Base-by-base conservation (phyloP, 2,113 vertebrate species). In the Nestor notabilis region DNA sequence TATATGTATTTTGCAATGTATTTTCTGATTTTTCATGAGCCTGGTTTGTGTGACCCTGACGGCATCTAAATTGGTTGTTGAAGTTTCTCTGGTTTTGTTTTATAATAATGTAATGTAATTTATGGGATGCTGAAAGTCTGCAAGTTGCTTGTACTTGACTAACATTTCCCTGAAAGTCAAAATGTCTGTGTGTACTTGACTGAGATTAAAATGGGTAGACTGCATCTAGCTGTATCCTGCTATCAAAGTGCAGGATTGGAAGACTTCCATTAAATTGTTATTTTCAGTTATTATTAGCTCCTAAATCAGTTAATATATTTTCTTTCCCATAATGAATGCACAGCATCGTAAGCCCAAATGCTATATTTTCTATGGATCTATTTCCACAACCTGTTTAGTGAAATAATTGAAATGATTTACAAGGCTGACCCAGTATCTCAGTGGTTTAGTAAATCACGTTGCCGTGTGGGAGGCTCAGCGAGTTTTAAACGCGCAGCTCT, bases 361-460 rank as follows among this genome's bases (percentile, higher is more conserved):
- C 93, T 76, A 37, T 97, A 94, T 96, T 97, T 97, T 95, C 94
- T 94, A 83, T 89, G 91, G 96, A 97, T 97, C 87, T 95, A 95
- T 91, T 90, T 95, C 95, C 78, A 71, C 94, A 95, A 95, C 90
- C 89, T 97, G 96, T 96, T 97, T 97, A 96, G 90, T 96, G 83
- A 93, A 96, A 96, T 91, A 93, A 97, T 97, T 97, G 96, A 94
- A 91, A 92, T 90, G 53, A 97, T 96, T 96, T 97, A 95, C 72
- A 94, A 85, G 82, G 87, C 90, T 94, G 93, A 93, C 93, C 90
- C 93, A 97, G 90, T 97, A 96, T 94, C 89, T 96, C 83, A 82
- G 89, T 43, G 83, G 92, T 95, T 97, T 84, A 97, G 92, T 97
- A 95, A 97, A 97, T 97, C 89, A 90, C 20, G 9, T 60, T 74